These are phyloP conservation scores for Vanacampus margaritifer DNA, from an alignment of 2,113 vertebrate species.

Conservation along the genomic window DNA sequence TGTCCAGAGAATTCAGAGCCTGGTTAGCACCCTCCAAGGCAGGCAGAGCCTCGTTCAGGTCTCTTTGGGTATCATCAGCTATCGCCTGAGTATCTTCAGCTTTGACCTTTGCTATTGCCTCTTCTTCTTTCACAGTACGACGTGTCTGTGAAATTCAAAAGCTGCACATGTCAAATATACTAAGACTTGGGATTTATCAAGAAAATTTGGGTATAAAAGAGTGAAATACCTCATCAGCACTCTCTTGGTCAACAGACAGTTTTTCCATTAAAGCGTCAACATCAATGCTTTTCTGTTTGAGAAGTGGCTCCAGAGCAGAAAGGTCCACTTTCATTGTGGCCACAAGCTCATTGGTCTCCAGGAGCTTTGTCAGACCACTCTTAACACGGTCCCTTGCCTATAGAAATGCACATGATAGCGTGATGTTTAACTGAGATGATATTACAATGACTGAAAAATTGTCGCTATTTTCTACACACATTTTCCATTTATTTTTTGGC, in stretches of 20 bases:
- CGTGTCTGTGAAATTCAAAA: slow-evolving; percentile 65
- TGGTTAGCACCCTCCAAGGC: slow-evolving; percentile 78
- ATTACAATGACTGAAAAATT: not conserved
- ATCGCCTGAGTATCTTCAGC: slow-evolving; percentile 82
- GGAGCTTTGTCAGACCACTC: slow-evolving; percentile 79
- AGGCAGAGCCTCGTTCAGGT: slow-evolving; percentile 81
- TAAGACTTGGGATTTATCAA: not conserved
- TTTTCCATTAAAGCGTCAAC: slow-evolving; percentile 81
- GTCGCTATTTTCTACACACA: not conserved
- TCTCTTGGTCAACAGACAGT: slow-evolving; percentile 78
- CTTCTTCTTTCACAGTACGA: slow-evolving; percentile 76
- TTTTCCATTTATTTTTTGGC: not conserved
- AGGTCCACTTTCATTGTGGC: slow-evolving; percentile 84
- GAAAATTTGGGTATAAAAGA: not conserved
- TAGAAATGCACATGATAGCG: slow-evolving; percentile 10
- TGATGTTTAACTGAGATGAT: not conserved
- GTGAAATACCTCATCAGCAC: slow-evolving; percentile 70
- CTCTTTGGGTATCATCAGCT: slow-evolving; percentile 78
- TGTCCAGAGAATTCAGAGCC: slow-evolving; percentile 81
- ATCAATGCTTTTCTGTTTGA: slow-evolving; percentile 78
- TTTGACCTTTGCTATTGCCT: slow-evolving; percentile 78
- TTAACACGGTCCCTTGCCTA: slow-evolving; percentile 82
- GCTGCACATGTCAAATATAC: not conserved
- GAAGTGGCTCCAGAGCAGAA: slow-evolving; percentile 80
- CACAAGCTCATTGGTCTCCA: slow-evolving; percentile 80